Evolutionary conservation across 2,113 vertebrate genomes (phyloP).

Genomic region (Poeciliopsis occidentalis): DNA sequence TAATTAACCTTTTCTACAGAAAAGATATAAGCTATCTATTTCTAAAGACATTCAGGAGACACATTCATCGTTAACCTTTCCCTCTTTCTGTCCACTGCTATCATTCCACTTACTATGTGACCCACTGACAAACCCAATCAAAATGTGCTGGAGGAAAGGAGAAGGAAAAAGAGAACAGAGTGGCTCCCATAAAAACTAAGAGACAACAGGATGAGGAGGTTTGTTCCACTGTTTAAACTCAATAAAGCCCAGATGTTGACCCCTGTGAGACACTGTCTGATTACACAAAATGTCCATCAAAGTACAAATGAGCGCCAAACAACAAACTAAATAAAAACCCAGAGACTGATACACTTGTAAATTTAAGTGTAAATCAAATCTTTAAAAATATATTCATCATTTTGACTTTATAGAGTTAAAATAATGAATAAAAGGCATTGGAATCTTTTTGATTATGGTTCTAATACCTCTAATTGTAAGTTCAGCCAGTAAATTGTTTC

Average conservation of each 20-base stretch:
- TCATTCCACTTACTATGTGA: constrained; percentile 50
- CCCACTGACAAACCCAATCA: constrained; percentile 54
- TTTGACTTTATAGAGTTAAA: not conserved
- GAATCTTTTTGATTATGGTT: not conserved
- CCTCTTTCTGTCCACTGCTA: constrained; percentile 18
- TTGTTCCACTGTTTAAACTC: constrained; percentile 70
- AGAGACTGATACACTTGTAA: constrained; percentile 18
- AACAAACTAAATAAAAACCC: constrained; percentile 25
- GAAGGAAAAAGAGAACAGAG: constrained; percentile 14
- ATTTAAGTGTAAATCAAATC: not conserved
- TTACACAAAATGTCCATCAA: constrained; percentile 21
- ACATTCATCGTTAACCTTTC: constrained; percentile 33
- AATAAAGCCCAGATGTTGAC: constrained; percentile 71
- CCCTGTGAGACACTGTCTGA: constrained; percentile 27
- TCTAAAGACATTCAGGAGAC: constrained; percentile 41
- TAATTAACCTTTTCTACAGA: constrained; percentile 57
- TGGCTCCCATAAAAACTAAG: constrained; percentile 49
- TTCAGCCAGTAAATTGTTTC: not conserved
- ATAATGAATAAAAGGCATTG: not conserved
- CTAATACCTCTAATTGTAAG: not conserved
- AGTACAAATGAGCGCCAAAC: constrained; percentile 35
- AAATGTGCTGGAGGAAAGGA: constrained; percentile 21
- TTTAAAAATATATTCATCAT: constrained; percentile 22
- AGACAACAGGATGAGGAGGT: constrained; percentile 42
- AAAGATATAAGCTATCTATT: constrained; percentile 57